phyloP scores from a whole-genome alignment of 2,888 invertebrate genomes.

The Globia sparganii region DNA sequence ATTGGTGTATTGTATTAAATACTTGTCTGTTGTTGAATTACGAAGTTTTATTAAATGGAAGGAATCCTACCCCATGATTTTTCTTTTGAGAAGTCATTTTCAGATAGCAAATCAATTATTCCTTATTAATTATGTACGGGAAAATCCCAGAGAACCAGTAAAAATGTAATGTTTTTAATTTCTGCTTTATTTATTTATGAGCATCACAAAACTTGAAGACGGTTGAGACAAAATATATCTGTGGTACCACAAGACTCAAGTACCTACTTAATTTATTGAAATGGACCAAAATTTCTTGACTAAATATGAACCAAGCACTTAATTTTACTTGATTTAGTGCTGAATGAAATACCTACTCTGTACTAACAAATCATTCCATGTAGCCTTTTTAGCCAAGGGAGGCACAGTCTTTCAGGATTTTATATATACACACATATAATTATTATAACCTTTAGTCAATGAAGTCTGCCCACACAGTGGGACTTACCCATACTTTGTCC shows the following conservation, averaged over 20 bases:
- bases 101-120: neutral
- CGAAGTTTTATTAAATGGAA: slow-evolving; percentile 2
- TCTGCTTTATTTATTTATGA: slow-evolving; percentile 11
- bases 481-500: slow-evolving; percentile 40
- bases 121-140: slow-evolving; percentile 21
- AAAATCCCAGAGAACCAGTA: slow-evolving; percentile 29
- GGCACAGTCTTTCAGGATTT: slow-evolving; percentile 58
- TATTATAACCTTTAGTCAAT: slow-evolving; percentile 32
- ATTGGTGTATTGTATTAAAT: neutral
- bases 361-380: slow-evolving; percentile 10
- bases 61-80: neutral
- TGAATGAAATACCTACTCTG: slow-evolving; percentile 32
- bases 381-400: slow-evolving; percentile 39
- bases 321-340: slow-evolving; percentile 10
- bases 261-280: slow-evolving; percentile 11
- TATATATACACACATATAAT: slow-evolving; percentile 19
- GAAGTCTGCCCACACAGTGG: slow-evolving; percentile 54
- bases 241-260: neutral
- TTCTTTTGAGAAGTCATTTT: neutral
- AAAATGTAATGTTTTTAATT: slow-evolving; percentile 13
- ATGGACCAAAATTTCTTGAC: slow-evolving; percentile 12
- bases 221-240: slow-evolving; percentile 17
- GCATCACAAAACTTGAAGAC: slow-evolving; percentile 19
- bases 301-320: slow-evolving; percentile 12
- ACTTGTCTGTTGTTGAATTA: neutral